A percentile compares a stretch with the other conserved stretches of the same genome.
Conservation (phyloP, 2,113 vertebrate species). For the Noctilio leporinus region DNA sequence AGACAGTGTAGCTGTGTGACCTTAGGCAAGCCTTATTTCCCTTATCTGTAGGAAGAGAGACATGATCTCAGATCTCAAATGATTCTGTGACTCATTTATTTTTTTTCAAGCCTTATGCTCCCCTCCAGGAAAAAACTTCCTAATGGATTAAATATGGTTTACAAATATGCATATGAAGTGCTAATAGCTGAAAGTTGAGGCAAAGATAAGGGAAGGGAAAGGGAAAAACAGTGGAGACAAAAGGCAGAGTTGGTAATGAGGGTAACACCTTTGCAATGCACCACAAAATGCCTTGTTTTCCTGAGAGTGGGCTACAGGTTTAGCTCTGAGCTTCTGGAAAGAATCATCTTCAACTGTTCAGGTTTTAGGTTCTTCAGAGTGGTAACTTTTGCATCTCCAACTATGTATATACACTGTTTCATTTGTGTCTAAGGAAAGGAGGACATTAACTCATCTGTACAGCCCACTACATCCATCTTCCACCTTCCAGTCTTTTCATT, state of each 20-base stretch:
- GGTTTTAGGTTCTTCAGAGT: not conserved
- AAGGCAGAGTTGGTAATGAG: not conserved
- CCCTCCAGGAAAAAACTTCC: not conserved
- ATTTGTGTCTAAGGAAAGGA: not conserved
- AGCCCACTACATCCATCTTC: not conserved
- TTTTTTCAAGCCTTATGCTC: not conserved
- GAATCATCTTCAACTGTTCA: not conserved
- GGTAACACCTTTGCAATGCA: too few relatives aligned
- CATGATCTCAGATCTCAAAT: not conserved
- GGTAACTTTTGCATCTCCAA: not conserved
- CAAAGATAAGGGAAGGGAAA: not conserved
- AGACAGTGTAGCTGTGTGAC: not conserved
- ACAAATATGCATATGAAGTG: not conserved
- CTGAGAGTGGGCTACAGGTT: not conserved
- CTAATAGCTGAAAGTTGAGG: not conserved
- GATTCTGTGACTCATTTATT: not conserved
- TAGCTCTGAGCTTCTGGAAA: not conserved
- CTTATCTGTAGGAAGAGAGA: not conserved
- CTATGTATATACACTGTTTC: not conserved
- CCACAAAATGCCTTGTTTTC: not conserved
- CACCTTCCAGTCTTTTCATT: not conserved
- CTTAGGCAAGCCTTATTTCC: not conserved
- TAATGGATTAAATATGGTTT: not conserved
- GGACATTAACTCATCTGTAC: not conserved
- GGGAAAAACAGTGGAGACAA: not conserved